phyloP scores from a whole-genome alignment of 35 echinoderm and acorn worm species.

The Apostichopus parvimensis region DNA sequence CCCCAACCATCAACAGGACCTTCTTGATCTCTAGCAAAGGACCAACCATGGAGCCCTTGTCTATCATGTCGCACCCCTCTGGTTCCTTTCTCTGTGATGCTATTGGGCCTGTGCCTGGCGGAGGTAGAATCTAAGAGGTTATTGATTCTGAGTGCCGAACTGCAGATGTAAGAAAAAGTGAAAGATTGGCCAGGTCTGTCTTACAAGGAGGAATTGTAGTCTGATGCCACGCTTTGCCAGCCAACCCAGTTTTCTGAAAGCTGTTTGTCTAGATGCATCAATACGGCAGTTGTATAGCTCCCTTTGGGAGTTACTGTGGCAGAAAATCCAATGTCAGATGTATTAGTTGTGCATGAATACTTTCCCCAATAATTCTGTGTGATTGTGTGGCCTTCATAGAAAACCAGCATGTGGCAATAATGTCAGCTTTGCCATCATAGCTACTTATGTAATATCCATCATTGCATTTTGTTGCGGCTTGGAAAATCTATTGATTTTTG shows the following conservation, averaged over 20 bases:
- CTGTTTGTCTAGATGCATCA: no score
- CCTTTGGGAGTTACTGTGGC: not conserved
- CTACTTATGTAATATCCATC: not conserved
- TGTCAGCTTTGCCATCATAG: not conserved
- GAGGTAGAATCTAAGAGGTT: not conserved
- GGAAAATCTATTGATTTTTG: not conserved
- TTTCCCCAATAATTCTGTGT: not conserved
- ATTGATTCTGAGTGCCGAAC: not conserved
- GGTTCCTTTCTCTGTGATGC: not conserved
- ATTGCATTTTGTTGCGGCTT: not conserved
- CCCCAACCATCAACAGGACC: not conserved
- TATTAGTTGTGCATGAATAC: not conserved
- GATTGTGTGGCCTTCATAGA: not conserved
- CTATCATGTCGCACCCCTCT: not conserved
- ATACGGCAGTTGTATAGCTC: not conserved
- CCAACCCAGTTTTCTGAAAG: not conserved
- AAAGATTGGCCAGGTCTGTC: not conserved
- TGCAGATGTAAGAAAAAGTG: not conserved
- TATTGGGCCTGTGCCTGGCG: not conserved
- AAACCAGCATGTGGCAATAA: constrained; percentile 6
- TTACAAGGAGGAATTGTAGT: not conserved
- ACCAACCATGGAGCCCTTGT: not conserved
- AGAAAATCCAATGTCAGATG: not conserved
- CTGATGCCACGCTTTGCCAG: not conserved
- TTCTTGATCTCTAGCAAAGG: not conserved